phyloP scores from a whole-genome alignment of 2,113 vertebrate genomes.

The Rousettus leschenaultii region DNA sequence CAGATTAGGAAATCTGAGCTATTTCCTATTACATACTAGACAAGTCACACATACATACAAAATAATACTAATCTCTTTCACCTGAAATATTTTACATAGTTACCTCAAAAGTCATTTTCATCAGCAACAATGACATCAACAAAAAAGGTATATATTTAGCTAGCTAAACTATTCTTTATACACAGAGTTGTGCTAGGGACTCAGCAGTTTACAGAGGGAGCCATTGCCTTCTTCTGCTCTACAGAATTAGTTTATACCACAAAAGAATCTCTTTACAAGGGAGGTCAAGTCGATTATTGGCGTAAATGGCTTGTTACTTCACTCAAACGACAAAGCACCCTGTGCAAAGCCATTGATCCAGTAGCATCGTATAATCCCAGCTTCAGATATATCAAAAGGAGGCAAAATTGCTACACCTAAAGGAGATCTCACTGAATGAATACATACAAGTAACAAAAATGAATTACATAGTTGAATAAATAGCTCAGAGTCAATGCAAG shows the following conservation, averaged over 20 bases:
- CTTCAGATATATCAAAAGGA: not conserved
- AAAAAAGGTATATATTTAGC: not conserved
- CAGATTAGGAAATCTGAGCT: not conserved
- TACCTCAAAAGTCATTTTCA: not conserved
- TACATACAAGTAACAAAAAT: not conserved
- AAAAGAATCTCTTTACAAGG: not conserved
- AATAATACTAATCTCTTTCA: not conserved
- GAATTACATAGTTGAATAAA: not conserved
- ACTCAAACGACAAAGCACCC: not conserved
- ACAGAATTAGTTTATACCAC: not conserved
- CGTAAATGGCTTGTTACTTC: not conserved
- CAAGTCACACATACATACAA: not conserved
- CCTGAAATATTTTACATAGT: not conserved
- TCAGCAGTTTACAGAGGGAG: not conserved
- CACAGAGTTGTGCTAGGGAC: not conserved
- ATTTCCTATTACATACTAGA: conserved; percentile 13
- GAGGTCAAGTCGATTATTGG: not conserved
- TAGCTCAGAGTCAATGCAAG: not conserved
- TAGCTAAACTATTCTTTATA: not conserved
- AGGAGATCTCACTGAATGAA: not conserved
- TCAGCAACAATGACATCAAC: not conserved
- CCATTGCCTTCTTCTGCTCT: not conserved
- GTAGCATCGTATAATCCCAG: not conserved
- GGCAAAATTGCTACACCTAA: not conserved
- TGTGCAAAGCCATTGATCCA: not conserved